These are phyloP conservation scores for Tetrax tetrax DNA, from an alignment of 2,113 vertebrate genomes.

Conservation along the genomic window DNA sequence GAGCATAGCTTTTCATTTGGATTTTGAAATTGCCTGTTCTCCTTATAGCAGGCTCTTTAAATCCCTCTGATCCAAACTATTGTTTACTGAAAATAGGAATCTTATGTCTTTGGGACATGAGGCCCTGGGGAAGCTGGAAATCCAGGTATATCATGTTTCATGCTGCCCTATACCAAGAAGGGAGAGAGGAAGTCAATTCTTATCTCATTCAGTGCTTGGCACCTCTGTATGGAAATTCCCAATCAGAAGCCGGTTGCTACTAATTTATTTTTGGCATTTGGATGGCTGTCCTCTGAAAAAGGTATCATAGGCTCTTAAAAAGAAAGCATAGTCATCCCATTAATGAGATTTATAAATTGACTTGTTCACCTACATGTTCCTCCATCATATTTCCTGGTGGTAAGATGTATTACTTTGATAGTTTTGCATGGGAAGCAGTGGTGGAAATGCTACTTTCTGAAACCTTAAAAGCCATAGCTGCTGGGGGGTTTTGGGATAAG, in stretches of 20 bases:
- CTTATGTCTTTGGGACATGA: background rate
- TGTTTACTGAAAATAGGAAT: background rate
- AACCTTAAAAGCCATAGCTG: background rate
- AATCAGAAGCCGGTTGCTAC: background rate
- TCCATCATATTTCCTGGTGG: background rate
- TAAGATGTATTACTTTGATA: background rate
- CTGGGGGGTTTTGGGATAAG: background rate
- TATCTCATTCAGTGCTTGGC: background rate
- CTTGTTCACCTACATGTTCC: background rate
- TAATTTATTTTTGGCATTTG: background rate
- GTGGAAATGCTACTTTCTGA: background rate
- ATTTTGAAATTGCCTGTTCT: constrained; percentile 3
- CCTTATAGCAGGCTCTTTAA: background rate
- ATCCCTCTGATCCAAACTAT: background rate
- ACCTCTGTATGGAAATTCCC: background rate
- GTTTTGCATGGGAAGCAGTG: background rate
- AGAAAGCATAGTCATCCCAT: background rate
- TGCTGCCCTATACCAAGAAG: background rate
- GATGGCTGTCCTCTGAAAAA: background rate
- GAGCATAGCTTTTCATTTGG: background rate
- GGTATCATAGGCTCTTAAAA: background rate
- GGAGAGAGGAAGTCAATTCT: background rate
- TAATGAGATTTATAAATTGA: background rate
- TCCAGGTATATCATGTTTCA: background rate
- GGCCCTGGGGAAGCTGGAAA: background rate